phyloP scores from a whole-genome alignment of 2,888 invertebrate genomes.

The Pyrochroa serraticornis region DNA sequence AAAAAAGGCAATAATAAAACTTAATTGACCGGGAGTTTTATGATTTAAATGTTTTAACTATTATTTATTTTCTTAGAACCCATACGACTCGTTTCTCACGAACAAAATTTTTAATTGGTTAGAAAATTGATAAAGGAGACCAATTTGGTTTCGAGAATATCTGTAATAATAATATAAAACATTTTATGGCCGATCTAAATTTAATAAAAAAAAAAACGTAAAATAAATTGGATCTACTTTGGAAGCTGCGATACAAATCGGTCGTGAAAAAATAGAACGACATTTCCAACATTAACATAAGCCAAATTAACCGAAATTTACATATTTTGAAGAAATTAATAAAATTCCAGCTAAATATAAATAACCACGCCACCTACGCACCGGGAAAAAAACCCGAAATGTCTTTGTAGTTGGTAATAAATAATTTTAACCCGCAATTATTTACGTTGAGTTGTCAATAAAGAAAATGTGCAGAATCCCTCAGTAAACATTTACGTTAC shows the following conservation, averaged over 20 bases:
- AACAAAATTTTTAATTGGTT: conserved; percentile 19
- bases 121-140: conserved; percentile 17
- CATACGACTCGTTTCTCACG: conserved; percentile 15
- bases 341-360: conserved; percentile 4
- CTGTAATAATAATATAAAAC: conserved; percentile 15
- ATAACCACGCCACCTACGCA: conserved; percentile 1
- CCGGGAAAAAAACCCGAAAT: background rate
- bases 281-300: conserved; percentile 15
- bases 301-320: conserved; percentile 12
- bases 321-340: conserved; percentile 20
- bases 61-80: conserved; percentile 19
- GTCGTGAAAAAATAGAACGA: background rate
- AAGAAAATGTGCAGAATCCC: background rate
- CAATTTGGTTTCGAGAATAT: conserved; percentile 21
- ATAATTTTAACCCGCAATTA: background rate
- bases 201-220: conserved; percentile 17
- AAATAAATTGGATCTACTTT: conserved; percentile 18
- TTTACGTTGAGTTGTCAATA: background rate
- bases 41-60: conserved; percentile 19
- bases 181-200: conserved; percentile 23
- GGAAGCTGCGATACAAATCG: background rate
- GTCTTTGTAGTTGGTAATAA: background rate
- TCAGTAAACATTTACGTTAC: conserved; percentile 1
- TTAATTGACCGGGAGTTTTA: conserved; percentile 26
- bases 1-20: conserved; percentile 25